These are phyloP conservation scores for Microtus richardsoni DNA, from an alignment of 2,113 vertebrate species.

Conservation along the genomic window DNA sequence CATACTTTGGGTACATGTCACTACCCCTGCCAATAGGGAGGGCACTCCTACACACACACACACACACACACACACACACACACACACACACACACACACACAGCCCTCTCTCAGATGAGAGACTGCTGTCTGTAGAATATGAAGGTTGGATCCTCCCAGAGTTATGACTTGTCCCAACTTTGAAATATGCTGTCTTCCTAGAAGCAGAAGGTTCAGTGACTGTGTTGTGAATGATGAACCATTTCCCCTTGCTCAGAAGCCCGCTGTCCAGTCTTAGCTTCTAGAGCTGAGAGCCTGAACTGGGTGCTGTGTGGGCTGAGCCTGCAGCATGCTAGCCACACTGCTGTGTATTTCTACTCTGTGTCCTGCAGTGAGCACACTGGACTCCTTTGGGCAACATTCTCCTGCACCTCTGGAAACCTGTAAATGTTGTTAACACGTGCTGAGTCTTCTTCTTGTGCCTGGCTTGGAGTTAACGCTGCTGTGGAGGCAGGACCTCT, in stretches of 20 bases:
- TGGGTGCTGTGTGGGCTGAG: neutral
- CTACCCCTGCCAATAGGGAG: neutral
- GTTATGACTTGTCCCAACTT: neutral
- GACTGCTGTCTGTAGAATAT: neutral
- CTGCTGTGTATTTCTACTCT: neutral
- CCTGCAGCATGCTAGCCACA: fast-evolving
- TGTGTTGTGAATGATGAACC: neutral
- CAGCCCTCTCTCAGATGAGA: neutral
- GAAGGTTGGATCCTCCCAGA: neutral
- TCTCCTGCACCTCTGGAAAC: neutral
- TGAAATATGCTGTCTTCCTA: conserved; percentile 13
- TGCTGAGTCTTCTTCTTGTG: neutral
- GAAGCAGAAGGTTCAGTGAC: neutral
- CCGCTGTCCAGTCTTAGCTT: neutral
- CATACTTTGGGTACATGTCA: neutral
- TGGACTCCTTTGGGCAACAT: neutral
- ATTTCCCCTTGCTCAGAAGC: neutral
- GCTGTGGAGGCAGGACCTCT: neutral
- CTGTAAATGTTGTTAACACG: neutral
- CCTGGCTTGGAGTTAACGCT: neutral
- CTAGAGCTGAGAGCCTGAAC: neutral
- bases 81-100: neutral
- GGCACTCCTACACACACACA: neutral
- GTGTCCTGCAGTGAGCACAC: neutral
- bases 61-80: neutral